Conservation (phyloP, 2,113 vertebrate species). For the Dinomys branickii region DNA sequence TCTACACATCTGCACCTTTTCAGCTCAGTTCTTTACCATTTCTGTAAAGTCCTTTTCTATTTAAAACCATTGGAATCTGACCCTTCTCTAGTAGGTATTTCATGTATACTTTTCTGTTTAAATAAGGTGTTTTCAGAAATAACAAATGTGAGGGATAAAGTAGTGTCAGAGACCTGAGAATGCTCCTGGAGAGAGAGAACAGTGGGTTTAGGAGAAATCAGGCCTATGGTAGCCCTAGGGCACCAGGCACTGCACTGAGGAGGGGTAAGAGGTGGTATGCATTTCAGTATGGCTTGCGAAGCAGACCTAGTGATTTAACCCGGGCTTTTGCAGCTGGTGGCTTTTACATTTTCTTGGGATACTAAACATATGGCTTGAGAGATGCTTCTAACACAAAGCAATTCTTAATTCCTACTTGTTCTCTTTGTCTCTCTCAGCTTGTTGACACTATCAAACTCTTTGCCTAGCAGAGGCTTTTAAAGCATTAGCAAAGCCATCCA, state of each 20-base stretch:
- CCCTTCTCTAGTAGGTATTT: neutral
- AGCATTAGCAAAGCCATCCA: neutral
- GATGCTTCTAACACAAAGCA: neutral
- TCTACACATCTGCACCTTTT: neutral
- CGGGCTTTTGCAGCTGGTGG: neutral
- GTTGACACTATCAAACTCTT: neutral
- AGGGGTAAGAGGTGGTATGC: neutral
- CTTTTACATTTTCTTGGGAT: neutral
- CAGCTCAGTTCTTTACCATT: neutral
- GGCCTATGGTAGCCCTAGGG: rapidly evolving
- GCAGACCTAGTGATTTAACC: neutral
- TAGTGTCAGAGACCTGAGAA: neutral
- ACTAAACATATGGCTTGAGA: neutral
- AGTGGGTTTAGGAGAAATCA: neutral
- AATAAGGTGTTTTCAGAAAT: neutral
- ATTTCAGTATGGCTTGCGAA: neutral
- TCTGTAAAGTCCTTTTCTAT: neutral
- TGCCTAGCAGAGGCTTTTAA: neutral
- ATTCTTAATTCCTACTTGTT: neutral
- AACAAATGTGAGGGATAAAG: neutral
- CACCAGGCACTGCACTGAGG: rapidly evolving
- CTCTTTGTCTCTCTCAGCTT: neutral
- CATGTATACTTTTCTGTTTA: neutral
- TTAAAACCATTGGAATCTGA: neutral
- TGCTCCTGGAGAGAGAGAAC: neutral